Evolutionary conservation across 2,888 invertebrate genomes (phyloP).

Genomic region (Lycia hirtaria): DNA sequence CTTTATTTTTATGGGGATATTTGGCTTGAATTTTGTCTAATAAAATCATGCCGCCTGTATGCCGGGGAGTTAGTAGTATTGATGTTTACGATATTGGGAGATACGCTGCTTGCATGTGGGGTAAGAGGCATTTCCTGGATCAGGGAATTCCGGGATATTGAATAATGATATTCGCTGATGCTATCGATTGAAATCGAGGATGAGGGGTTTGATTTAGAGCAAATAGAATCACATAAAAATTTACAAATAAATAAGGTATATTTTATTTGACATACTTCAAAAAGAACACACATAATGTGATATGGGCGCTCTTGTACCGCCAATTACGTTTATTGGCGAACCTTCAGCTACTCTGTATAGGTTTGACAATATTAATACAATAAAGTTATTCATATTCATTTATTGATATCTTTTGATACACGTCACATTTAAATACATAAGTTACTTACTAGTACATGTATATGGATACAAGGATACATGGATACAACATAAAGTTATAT

Average conservation of each 20-base stretch:
- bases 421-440: too few relatives aligned
- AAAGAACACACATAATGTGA: not conserved
- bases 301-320: too few relatives aligned
- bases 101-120: slow-evolving; percentile 8
- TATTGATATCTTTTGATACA: too few relatives aligned
- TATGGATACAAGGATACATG: too few relatives aligned
- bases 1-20: slow-evolving; percentile 50
- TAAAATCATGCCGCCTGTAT: slow-evolving; percentile 33
- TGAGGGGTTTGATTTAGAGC: not conserved
- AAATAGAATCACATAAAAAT: not conserved
- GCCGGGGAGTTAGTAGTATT: slow-evolving; percentile 38
- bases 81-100: slow-evolving; percentile 40
- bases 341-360: too few relatives aligned
- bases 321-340: too few relatives aligned
- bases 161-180: slow-evolving; percentile 1
- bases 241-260: not conserved
- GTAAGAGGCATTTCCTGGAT: slow-evolving; percentile 1
- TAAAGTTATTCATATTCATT: too few relatives aligned
- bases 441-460: too few relatives aligned
- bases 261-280: not conserved
- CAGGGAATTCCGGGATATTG: slow-evolving; percentile 8
- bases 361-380: too few relatives aligned
- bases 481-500: too few relatives aligned
- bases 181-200: not conserved
- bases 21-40: slow-evolving; percentile 42